phyloP scores from a whole-genome alignment of 2,113 vertebrate species.

The Theristicus caerulescens region DNA sequence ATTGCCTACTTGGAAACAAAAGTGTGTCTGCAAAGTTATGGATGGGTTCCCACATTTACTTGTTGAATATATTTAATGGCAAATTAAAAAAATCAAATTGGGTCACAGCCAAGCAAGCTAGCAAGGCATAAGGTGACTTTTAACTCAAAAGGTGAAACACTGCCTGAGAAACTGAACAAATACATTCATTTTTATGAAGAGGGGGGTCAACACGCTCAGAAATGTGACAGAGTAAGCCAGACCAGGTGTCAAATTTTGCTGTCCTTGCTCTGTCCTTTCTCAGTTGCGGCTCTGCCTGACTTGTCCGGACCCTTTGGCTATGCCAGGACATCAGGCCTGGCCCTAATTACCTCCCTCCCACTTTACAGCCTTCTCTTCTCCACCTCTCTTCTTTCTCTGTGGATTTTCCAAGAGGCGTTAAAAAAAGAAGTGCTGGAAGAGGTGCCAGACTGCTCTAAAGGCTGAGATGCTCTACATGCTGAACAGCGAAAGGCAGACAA shows the following conservation, averaged over 20 bases:
- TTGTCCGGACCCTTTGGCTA: neutral
- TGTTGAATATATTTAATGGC: neutral
- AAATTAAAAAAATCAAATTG: neutral
- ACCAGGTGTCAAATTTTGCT: neutral
- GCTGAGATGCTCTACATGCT: neutral
- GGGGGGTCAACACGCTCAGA: neutral
- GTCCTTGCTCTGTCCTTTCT: neutral
- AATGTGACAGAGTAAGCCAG: neutral
- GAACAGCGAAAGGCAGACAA: neutral
- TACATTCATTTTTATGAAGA: neutral
- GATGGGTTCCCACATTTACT: neutral
- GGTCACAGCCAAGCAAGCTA: neutral
- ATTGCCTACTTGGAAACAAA: neutral
- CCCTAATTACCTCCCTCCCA: neutral
- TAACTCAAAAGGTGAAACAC: neutral
- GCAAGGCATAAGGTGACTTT: slow-evolving; percentile 3
- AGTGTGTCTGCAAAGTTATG: neutral
- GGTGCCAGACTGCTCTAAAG: slow-evolving; percentile 48
- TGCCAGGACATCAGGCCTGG: neutral
- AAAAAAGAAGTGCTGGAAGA: slow-evolving; percentile 9
- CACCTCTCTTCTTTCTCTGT: neutral
- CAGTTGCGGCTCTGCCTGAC: neutral
- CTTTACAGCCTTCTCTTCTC: neutral
- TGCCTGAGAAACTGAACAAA: neutral
- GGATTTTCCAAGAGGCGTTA: neutral